phyloP scores from a whole-genome alignment of 37 sponge, comb jelly and placozoan species.

The Oscarella lobularis region DNA sequence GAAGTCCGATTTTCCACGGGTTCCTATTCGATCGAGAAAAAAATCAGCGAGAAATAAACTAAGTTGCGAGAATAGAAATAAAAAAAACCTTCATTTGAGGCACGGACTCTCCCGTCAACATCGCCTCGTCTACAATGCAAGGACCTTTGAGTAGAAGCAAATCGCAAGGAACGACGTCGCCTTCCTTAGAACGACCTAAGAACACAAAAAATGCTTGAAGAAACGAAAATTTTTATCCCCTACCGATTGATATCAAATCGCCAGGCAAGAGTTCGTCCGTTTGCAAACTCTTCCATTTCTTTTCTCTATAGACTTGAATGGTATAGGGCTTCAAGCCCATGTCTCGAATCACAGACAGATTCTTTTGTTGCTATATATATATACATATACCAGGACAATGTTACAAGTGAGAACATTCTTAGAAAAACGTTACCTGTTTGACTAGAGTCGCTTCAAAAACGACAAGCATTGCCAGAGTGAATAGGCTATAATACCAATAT shows the following conservation, averaged over 20 bases:
- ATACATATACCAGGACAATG: not conserved
- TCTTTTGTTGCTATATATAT: conserved; percentile 66
- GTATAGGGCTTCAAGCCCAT: conserved; percentile 68
- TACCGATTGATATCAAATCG: conserved; percentile 59
- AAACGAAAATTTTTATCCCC: not conserved
- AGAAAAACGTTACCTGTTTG: conserved; percentile 63
- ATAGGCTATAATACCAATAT: conserved; percentile 95
- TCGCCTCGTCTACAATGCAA: conserved; percentile 87
- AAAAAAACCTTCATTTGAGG: conserved; percentile 96
- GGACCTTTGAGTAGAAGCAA: conserved; percentile 71
- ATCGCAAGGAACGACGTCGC: conserved; percentile 71
- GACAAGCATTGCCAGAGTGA: conserved; percentile 90
- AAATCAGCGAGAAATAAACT: too few species aligned
- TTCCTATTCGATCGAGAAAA: too few species aligned
- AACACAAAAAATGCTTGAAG: not conserved
- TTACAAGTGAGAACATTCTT: conserved; percentile 1
- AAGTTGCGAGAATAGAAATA: too few species aligned
- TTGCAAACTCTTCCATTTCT: conserved; percentile 55
- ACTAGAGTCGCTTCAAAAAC: conserved; percentile 91
- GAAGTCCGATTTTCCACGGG: conserved; percentile 32
- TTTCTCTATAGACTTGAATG: conserved; percentile 41
- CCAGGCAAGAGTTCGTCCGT: conserved; percentile 76
- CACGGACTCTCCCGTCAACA: conserved; percentile 93
- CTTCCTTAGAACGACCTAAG: conserved; percentile 46
- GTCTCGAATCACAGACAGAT: conserved; percentile 56